Base-by-base conservation (phyloP, 2,888 invertebrate genomes). In the Microplitis deprimator region DNA sequence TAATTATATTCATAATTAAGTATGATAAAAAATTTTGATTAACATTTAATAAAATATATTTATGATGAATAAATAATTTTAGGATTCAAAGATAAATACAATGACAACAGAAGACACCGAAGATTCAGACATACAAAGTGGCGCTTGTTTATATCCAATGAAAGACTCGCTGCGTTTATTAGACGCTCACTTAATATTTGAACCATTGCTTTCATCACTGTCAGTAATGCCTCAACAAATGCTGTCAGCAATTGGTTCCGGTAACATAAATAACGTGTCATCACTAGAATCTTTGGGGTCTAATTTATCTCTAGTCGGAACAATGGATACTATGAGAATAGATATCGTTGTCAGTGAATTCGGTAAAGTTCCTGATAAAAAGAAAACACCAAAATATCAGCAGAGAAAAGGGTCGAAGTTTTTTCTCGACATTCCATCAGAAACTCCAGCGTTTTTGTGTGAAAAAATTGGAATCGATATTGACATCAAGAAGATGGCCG, bases 311-410 rank as follows among this genome's bases (percentile, higher is more conserved):
- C 91, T 96, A 69, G 93, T 95, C 80, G 96, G 96, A 6, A 94
- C 94, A 85, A 94, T 98, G 91, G 97, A 97, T 84, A 93, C 94
- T 6, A 94, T 98, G 91, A 93, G 96, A 81, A 96, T 98, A 78
- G 97, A 98, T 90, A 98, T 98, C 89, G 97, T 98, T 5, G 98
- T 98, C 82, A 96, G 97, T 84, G 97, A 98, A 88, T 93, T 93
- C 85, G 94, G 94, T 20, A 93, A 93, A 88, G 91, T 92, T n/a
- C 92, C 93, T 40, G 91, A 91, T 60, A 93, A 92, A 83, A 94
- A 92, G 83, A 92, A 91, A 83, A 89, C 90, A n/a, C 88, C 79
- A 29, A 89, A 89, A 75, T 82, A 89, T 84, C 83, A 87, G 82
- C 74, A 80, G 2, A 87, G 87, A 76, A 89, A 88, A 78, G 85